Percentiles rank a stretch among this genome's conserved stretches.
These are phyloP conservation scores for Mormyrus proboscirostris DNA, from an alignment of 2,797 vertebrate genomes.

Conservation along the genomic window DNA sequence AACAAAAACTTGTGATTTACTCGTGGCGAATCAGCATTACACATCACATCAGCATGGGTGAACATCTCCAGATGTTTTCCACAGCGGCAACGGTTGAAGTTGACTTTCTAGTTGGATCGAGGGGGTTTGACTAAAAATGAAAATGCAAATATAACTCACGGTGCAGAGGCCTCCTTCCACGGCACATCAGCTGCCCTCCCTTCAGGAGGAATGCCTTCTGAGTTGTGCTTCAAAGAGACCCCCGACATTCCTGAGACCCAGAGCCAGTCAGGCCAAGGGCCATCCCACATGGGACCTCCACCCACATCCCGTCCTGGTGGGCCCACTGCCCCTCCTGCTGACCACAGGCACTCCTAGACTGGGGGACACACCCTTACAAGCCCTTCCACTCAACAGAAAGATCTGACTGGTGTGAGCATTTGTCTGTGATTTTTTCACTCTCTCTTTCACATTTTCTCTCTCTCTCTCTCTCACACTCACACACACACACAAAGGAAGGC, in stretches of 20 bases:
- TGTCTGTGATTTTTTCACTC: background rate
- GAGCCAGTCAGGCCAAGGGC: background rate
- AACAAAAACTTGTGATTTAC: background rate
- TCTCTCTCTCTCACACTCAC: background rate
- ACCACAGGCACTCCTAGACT: constrained; percentile 4
- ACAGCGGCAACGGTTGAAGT: background rate
- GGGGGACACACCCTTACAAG: background rate
- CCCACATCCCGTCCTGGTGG: constrained; percentile 4
- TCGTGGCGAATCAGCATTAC: background rate
- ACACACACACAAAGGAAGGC: background rate
- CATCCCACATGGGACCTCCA: background rate
- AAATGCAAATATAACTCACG: background rate
- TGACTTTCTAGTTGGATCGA: background rate
- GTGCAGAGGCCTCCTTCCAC: background rate
- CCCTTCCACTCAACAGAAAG: background rate
- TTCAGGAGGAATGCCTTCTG: background rate
- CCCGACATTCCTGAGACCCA: background rate
- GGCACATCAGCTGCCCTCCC: background rate
- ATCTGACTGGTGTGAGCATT: background rate
- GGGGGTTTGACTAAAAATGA: background rate
- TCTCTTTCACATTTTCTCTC: background rate
- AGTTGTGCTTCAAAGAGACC: background rate
- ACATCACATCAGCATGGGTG: background rate
- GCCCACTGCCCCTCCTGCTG: background rate
- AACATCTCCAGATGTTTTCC: background rate